Evolutionary conservation across 2,797 vertebrate genomes (phyloP).

Genomic region (Limosa lapponica): DNA sequence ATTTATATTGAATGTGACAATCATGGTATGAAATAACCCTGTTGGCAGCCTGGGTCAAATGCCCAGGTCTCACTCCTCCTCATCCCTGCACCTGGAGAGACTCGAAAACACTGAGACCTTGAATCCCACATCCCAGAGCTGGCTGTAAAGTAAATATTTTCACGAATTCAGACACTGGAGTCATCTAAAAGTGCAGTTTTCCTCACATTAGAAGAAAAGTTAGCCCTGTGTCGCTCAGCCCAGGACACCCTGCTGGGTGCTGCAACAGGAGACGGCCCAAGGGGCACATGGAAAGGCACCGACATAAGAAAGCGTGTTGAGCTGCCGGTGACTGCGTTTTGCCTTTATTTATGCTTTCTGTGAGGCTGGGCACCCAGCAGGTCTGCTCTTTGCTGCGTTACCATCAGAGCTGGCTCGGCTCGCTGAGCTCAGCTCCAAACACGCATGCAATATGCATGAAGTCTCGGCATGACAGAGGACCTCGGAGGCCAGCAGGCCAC

Average conservation of each 20-base stretch:
- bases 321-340: accelerated
- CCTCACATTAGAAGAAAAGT: too few species aligned
- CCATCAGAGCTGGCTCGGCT: neutral
- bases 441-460: neutral
- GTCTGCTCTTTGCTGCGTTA: neutral
- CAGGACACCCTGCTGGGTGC: neutral
- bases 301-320: accelerated
- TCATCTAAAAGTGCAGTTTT: too few species aligned
- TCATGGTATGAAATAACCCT: too few species aligned
- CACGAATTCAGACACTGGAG: too few species aligned
- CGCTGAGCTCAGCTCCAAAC: neutral
- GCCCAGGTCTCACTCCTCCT: too few species aligned
- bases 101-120: too few species aligned
- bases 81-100: too few species aligned
- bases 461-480: neutral
- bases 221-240: too few species aligned
- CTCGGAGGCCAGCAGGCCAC: neutral
- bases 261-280: neutral
- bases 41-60: too few species aligned
- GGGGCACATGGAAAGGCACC: neutral
- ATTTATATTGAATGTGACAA: too few species aligned
- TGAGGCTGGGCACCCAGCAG: neutral
- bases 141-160: too few species aligned
- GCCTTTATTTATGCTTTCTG: neutral
- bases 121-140: too few species aligned